Conservation (phyloP, 2,888 invertebrate species). For the Pecten maximus region DNA sequence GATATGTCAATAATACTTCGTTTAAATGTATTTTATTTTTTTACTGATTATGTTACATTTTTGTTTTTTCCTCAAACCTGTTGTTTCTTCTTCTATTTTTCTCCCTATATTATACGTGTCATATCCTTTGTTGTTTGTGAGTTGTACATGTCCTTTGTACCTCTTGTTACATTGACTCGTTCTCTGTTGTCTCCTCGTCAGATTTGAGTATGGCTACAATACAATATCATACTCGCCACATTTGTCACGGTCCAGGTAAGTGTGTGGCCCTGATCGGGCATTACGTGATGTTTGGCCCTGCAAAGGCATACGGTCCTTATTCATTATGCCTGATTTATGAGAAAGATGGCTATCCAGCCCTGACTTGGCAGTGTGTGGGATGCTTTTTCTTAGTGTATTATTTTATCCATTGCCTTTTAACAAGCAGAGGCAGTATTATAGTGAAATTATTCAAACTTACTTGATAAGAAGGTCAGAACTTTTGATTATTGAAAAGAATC, state of each 20-base stretch:
- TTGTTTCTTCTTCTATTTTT: not conserved
- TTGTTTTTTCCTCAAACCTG: not conserved
- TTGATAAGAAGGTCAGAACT: too few relatives aligned
- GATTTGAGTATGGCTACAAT: slow-evolving; percentile 19
- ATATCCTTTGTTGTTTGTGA: not conserved
- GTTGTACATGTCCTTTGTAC: not conserved
- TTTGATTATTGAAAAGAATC: too few relatives aligned
- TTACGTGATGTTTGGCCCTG: not conserved
- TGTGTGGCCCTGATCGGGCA: not conserved
- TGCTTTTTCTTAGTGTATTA: not conserved
- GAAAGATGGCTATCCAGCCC: not conserved
- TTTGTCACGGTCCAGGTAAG: slow-evolving; percentile 27
- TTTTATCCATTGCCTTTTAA: too few relatives aligned
- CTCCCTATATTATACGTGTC: too few relatives aligned
- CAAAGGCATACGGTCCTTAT: not conserved
- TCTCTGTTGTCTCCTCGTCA: not conserved
- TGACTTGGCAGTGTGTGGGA: not conserved
- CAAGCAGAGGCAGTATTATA: too few relatives aligned
- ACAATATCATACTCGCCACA: not conserved
- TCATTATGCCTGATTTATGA: not conserved
- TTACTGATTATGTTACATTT: not conserved
- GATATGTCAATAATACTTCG: too few relatives aligned
- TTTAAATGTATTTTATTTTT: not conserved
- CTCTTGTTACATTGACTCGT: not conserved
- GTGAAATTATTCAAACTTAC: too few relatives aligned